Conservation (phyloP, 1,140 invertebrate species). For the Drosophila littoralis region DNA sequence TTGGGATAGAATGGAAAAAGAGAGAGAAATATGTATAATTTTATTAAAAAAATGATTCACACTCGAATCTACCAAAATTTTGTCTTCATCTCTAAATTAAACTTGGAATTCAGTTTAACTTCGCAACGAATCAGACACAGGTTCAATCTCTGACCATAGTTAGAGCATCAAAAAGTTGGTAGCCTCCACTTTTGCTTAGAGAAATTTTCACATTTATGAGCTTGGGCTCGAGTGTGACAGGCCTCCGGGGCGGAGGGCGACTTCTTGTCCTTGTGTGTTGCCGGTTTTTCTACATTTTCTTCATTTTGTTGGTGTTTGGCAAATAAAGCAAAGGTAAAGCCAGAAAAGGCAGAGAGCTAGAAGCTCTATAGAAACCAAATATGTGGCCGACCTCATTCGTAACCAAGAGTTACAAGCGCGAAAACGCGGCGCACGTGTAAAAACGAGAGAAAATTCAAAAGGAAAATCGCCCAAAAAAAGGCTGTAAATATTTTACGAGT, state of each 20-base stretch:
- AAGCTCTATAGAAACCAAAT: slow-evolving; percentile 59
- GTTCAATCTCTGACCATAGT: not conserved
- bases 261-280: slow-evolving; percentile 70
- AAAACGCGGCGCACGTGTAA: slow-evolving; percentile 64
- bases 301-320: slow-evolving; percentile 73
- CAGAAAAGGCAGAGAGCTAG: slow-evolving; percentile 46
- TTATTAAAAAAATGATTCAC: no score
- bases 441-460: slow-evolving; percentile 24
- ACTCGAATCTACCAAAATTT: no score
- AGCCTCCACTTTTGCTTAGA: not conserved
- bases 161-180: slow-evolving; percentile 18
- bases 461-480: not conserved
- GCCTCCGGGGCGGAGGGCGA: not conserved
- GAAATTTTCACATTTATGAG: slow-evolving; percentile 47
- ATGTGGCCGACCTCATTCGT: slow-evolving; percentile 75
- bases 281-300: slow-evolving; percentile 20
- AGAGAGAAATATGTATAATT: no score
- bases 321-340: slow-evolving; percentile 55
- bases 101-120: no score
- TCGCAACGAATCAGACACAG: no score
- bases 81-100: no score
- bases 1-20: no score
- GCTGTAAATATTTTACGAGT: slow-evolving; percentile 5
- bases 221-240: slow-evolving; percentile 12
- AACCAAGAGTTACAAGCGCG: slow-evolving; percentile 77